A percentile compares a stretch with the other conserved stretches of the same genome.
Conservation (phyloP, 2,797 vertebrate species). For the Anabacerthia variegaticeps region DNA sequence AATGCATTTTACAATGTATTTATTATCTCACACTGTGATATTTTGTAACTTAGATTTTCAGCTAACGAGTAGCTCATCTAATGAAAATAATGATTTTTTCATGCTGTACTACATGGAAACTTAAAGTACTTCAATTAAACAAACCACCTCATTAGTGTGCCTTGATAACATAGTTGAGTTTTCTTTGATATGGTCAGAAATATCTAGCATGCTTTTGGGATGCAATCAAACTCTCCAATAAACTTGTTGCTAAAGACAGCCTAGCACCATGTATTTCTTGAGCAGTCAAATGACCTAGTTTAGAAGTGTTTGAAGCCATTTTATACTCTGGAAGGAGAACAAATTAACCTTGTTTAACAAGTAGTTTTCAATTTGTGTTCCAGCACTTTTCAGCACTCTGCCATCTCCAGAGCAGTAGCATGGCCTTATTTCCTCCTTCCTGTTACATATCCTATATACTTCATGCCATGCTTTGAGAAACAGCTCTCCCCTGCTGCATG, state of each 20-base stretch:
- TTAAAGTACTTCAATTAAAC: slow-evolving; percentile 77
- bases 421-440: slow-evolving; percentile 19
- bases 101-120: slow-evolving; percentile 73
- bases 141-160: slow-evolving; percentile 75
- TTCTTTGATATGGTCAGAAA: slow-evolving; percentile 79
- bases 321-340: slow-evolving; percentile 61
- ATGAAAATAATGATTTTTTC: slow-evolving; percentile 78
- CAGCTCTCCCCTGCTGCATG: background rate
- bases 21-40: slow-evolving; percentile 69
- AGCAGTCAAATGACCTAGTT: slow-evolving; percentile 72
- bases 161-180: slow-evolving; percentile 69
- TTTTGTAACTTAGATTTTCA: slow-evolving; percentile 71
- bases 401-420: background rate
- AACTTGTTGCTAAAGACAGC: slow-evolving; percentile 65
- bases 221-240: slow-evolving; percentile 67
- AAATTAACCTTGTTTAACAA: slow-evolving; percentile 76
- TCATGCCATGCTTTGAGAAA: background rate
- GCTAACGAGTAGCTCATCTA: slow-evolving; percentile 72
- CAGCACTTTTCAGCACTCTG: background rate
- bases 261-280: slow-evolving; percentile 50
- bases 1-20: slow-evolving; percentile 68
- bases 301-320: slow-evolving; percentile 73
- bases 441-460: background rate
- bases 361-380: slow-evolving; percentile 71
- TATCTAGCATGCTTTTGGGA: slow-evolving; percentile 68